Evolutionary conservation across 2,797 vertebrate genomes (phyloP), one percentile per base, ranked within the genome.

Genomic region (Phoeniculus purpureus): DNA sequence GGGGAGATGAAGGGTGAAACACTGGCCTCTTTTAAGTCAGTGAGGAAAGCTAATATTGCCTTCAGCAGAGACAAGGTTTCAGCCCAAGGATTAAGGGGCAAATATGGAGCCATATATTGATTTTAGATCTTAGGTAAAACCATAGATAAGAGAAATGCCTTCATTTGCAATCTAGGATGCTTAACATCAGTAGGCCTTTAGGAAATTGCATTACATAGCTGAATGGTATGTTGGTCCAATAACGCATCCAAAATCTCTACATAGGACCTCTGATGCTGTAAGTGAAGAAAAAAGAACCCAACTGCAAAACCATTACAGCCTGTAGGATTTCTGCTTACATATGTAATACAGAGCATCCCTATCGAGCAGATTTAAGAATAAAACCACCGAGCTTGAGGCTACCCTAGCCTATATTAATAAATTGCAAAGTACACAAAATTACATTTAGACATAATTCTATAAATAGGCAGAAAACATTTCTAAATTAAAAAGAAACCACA

Each of bases 41-140:
- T 12, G 59, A 89, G 67, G 84, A 94, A 85, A 95, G 86, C 85
- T 90, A 81, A 81, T 84, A 81, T 51, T 84, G 87, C 68, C 43
- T 88, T 92, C 45, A 74, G 67, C 31, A 65, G 71, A 86, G 47
- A 80, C 40, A 88, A 85, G 54, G 65, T 84, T 95, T 95, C 61
- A 37, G 51, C 15, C 71, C 89, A 86, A 55, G 51, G 61, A 71
- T 55, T 86, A 88, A 91, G 71, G 68, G 66, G 90, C 85, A 93
- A 92, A 82, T 79, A 51, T 59, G 59, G 65, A 89, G 43, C 71
- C 51, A 66, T 71, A 52, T 61, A 87, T 71, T 86, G 86, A 91
- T 93, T 93, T 92, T 93, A 80, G 67, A 90, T 94, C 55, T 80
- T 87, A 77, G 79, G 83, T 80, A 86, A 84, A 90, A 84, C n/a